Conservation (phyloP, 35 echinoderm and acorn worm species). For the Chiridota heheva region DNA sequence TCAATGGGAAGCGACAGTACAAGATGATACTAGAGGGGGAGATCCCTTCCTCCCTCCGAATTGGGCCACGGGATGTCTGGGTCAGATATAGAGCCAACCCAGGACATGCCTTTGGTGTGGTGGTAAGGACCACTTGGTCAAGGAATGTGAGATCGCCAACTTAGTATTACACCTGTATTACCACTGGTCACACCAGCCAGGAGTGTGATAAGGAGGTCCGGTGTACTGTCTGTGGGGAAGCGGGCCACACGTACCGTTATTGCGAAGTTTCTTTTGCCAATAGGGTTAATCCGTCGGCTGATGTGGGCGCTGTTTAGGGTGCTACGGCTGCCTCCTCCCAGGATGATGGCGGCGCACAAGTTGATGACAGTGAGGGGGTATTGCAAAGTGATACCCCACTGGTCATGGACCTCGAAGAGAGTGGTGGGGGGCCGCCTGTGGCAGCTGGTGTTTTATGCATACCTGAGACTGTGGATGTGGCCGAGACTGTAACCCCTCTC, state of each 20-base stretch:
- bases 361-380: not conserved
- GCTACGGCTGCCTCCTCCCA: not conserved
- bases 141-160: constrained; percentile 6
- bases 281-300: too few relatives aligned
- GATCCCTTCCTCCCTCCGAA: constrained; percentile 32
- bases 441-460: too few relatives aligned
- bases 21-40: not conserved
- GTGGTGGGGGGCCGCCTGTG: too few relatives aligned
- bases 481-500: too few relatives aligned
- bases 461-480: too few relatives aligned
- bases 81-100: constrained; percentile 35
- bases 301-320: not conserved
- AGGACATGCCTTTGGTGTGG: constrained; percentile 41
- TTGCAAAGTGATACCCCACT: too few relatives aligned
- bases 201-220: too few relatives aligned
- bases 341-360: not conserved
- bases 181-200: not conserved
- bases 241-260: too few relatives aligned
- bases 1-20: constrained; percentile 18
- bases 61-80: constrained; percentile 23
- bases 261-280: too few relatives aligned
- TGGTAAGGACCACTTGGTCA: not conserved
- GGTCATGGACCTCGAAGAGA: too few relatives aligned
- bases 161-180: not conserved
- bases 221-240: too few relatives aligned